phyloP scores from a whole-genome alignment of 2,888 invertebrate species.

The Orthosia incerta region DNA sequence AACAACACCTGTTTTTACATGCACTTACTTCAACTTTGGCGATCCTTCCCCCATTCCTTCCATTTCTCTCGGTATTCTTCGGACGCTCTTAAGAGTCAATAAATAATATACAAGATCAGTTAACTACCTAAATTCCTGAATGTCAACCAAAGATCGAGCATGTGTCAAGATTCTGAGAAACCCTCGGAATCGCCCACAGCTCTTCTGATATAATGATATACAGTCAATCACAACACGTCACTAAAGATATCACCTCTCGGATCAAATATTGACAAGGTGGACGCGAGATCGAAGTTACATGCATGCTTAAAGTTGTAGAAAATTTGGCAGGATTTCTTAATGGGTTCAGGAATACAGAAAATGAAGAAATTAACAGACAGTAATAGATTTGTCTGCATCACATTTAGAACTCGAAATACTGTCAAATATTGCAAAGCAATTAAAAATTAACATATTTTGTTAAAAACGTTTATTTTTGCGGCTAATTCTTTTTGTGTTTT shows the following conservation, averaged over 20 bases:
- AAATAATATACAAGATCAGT: not conserved
- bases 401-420: too few relatives aligned
- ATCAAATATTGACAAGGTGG: conserved; percentile 40
- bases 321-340: not conserved
- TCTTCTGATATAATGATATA: conserved; percentile 14
- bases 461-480: too few relatives aligned
- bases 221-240: conserved; percentile 33
- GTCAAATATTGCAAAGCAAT: too few relatives aligned
- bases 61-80: too few relatives aligned
- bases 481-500: too few relatives aligned
- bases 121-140: conserved; percentile 20
- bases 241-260: conserved; percentile 10
- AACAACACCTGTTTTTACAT: too few relatives aligned
- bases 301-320: not conserved
- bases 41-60: too few relatives aligned
- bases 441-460: too few relatives aligned
- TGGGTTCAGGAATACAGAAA: not conserved
- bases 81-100: too few relatives aligned
- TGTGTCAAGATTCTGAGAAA: conserved; percentile 51
- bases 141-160: conserved; percentile 43
- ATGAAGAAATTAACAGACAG: too few relatives aligned
- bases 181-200: conserved; percentile 23
- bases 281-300: conserved; percentile 36
- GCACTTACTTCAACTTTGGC: too few relatives aligned
- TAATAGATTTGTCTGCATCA: too few relatives aligned